These are phyloP conservation scores for Phasia obesa DNA, from an alignment of 2,888 invertebrate genomes.

Conservation along the genomic window DNA sequence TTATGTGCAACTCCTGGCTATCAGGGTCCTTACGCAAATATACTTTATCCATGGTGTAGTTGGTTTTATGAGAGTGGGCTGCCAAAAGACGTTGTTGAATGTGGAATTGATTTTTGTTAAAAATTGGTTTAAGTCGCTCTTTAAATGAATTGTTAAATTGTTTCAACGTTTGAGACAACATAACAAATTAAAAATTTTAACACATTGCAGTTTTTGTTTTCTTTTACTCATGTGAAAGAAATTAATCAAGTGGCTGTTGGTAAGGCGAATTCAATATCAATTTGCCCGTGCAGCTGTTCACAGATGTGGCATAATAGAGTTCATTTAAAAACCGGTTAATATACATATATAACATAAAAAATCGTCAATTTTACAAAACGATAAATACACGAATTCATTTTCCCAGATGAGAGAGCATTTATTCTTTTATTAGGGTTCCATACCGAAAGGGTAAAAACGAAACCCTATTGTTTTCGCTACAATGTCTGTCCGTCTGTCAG, in stretches of 20 bases:
- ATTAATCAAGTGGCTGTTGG: background rate
- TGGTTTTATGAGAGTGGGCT: slow-evolving; percentile 67
- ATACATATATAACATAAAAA: no score
- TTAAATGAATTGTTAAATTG: background rate
- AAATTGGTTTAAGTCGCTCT: background rate
- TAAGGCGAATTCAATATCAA: background rate
- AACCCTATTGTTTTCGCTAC: no score
- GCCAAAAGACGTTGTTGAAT: slow-evolving; percentile 34
- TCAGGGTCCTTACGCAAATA: slow-evolving; percentile 84
- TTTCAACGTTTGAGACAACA: slow-evolving; percentile 31
- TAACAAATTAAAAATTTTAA: slow-evolving; percentile 22
- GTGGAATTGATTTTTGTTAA: slow-evolving; percentile 3
- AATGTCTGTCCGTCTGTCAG: no score
- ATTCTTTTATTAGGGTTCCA: no score
- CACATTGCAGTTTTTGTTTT: slow-evolving; percentile 1
- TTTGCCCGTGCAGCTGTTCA: background rate
- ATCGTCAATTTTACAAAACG: no score
- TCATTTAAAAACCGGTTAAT: no score
- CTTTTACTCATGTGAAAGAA: background rate
- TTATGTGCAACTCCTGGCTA: slow-evolving; percentile 84
- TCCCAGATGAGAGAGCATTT: no score
- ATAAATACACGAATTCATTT: no score
- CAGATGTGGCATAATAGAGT: no score
- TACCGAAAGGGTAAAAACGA: no score
- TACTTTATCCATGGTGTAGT: slow-evolving; percentile 84